These are phyloP conservation scores for Ciona savignyi DNA, from an alignment of 23 tunicate genomes.

Conservation along the genomic window DNA sequence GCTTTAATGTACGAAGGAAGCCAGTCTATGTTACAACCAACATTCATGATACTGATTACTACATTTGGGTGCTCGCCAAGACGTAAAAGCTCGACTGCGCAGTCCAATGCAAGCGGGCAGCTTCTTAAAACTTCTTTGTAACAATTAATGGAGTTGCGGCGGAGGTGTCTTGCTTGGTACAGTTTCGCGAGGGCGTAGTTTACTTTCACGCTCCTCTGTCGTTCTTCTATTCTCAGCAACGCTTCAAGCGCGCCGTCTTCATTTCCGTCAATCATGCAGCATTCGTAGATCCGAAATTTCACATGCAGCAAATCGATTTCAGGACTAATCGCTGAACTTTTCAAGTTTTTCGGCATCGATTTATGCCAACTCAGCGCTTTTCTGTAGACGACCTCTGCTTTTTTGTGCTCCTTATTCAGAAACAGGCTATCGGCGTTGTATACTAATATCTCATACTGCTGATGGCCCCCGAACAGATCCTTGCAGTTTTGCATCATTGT, in stretches of 20 bases:
- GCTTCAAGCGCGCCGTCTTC: slow-evolving; percentile 29
- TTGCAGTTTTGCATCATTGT: slow-evolving; percentile 27
- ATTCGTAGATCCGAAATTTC: slow-evolving; percentile 37
- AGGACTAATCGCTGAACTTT: not conserved
- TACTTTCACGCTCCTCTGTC: slow-evolving; percentile 33
- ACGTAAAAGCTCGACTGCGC: slow-evolving; percentile 43
- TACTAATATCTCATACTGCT: slow-evolving; percentile 46
- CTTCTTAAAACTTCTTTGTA: slow-evolving; percentile 68
- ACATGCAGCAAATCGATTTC: slow-evolving; percentile 17
- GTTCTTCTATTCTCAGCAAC: slow-evolving; percentile 47
- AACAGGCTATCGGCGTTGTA: slow-evolving; percentile 43
- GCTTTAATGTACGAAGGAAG: slow-evolving; percentile 57
- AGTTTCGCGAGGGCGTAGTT: slow-evolving; percentile 44
- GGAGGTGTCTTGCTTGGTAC: slow-evolving; percentile 52
- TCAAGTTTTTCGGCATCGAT: slow-evolving; percentile 7
- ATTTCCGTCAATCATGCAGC: slow-evolving; percentile 35
- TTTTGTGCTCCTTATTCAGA: slow-evolving; percentile 36
- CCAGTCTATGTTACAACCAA: slow-evolving; percentile 50
- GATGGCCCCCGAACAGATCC: not conserved
- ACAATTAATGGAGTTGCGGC: slow-evolving; percentile 39
- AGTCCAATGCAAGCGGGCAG: slow-evolving; percentile 70
- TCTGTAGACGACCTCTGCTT: slow-evolving; percentile 34
- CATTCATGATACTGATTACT: slow-evolving; percentile 37
- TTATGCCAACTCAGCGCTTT: slow-evolving; percentile 40
- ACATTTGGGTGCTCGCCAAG: slow-evolving; percentile 80